phyloP scores from a whole-genome alignment of 2,113 vertebrate species.

The Clarias macrocephalus region DNA sequence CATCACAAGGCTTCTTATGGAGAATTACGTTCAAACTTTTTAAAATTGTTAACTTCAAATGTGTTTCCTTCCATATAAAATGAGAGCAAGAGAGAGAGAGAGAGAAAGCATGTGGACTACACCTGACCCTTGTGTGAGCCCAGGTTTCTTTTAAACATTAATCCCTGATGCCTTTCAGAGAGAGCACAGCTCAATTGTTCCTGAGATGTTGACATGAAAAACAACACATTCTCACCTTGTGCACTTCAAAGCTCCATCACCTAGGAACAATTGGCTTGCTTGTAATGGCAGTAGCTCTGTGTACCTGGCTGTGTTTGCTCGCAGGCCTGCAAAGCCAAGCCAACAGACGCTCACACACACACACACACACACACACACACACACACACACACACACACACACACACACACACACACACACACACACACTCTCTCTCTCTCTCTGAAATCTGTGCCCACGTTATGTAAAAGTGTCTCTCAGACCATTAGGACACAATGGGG shows the following conservation, averaged over 20 bases:
- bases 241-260: constrained; percentile 69
- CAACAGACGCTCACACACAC: constrained; percentile 54
- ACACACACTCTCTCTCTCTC: not conserved
- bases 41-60: not conserved
- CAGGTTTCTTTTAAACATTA: constrained; percentile 40
- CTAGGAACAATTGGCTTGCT: constrained; percentile 71
- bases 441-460: constrained; percentile 9
- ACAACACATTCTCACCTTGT: constrained; percentile 56
- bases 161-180: constrained; percentile 28
- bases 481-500: constrained; percentile 18
- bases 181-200: constrained; percentile 44
- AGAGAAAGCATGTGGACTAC: not conserved
- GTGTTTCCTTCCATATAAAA: not conserved
- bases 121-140: constrained; percentile 17
- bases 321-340: constrained; percentile 65
- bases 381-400: constrained; percentile 18
- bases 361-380: not conserved
- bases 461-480: constrained; percentile 19
- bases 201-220: constrained; percentile 50
- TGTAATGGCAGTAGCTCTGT: constrained; percentile 64
- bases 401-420: constrained; percentile 20
- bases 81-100: not conserved
- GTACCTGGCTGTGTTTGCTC: constrained; percentile 73
- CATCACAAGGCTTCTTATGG: not conserved
- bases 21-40: not conserved